Evolutionary conservation across 1,140 invertebrate species (phyloP).

Genomic region (Drusus annulatus): DNA sequence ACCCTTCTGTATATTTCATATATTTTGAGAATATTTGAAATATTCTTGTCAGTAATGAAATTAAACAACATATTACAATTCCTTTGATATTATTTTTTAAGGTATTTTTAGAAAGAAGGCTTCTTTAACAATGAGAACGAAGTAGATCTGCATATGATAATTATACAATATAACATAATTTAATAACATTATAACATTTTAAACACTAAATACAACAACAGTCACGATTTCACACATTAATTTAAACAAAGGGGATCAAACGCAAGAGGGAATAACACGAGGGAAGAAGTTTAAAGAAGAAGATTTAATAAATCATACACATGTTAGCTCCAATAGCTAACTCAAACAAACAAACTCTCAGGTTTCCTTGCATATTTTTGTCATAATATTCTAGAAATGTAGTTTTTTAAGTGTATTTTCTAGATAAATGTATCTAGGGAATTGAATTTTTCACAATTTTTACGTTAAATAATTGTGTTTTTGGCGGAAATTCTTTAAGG

Average conservation of each 20-base stretch:
- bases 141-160: conserved; percentile 54
- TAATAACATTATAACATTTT: conserved; percentile 53
- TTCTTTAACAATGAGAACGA: conserved; percentile 25
- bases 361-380: too few relatives aligned
- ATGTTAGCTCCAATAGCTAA: not conserved
- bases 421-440: too few relatives aligned
- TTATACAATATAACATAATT: conserved; percentile 55
- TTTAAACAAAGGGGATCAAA: conserved; percentile 25
- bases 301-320: not conserved
- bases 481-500: too few relatives aligned
- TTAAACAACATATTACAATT: too few relatives aligned
- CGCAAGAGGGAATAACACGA: conserved; percentile 4
- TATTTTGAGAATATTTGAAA: too few relatives aligned
- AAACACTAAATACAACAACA: conserved; percentile 53
- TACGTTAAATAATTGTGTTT: too few relatives aligned
- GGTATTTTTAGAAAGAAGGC: conserved; percentile 3
- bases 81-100: too few relatives aligned
- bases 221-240: conserved; percentile 54
- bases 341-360: not conserved
- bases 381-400: too few relatives aligned
- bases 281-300: conserved; percentile 1
- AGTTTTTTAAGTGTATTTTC: too few relatives aligned
- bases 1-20: too few relatives aligned
- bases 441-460: too few relatives aligned
- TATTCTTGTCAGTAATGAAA: too few relatives aligned